Base-by-base conservation (phyloP, 2,888 invertebrate species). In the Lasioglossum calceatum region DNA sequence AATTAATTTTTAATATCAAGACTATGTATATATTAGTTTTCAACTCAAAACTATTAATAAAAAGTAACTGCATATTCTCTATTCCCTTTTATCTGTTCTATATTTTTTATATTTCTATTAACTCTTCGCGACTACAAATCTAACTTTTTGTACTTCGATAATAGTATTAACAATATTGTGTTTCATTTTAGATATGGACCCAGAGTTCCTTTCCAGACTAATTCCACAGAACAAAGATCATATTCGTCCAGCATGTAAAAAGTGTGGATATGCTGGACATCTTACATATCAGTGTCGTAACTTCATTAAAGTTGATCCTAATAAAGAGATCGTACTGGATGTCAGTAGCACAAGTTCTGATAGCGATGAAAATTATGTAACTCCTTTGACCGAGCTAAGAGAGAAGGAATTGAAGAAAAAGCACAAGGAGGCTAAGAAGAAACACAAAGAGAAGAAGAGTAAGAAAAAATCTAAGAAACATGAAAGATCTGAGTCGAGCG, bases 251-350 rank as follows among this genome's bases (percentile, higher is more conserved):
- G 98, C 99, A 0, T 99, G 99, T 95, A 98, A 98, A 95, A 99
- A 98, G 95, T 99, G 99, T 96, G 99, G 99, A 90, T 99, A 99
- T 95, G 98, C 98, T 86, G 99, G 99, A 1, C 99, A 99, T 95
- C 96, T 99, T 92, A 99, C 99, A 23, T 99, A 98, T 95, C 99
- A 99, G 95, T 99, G 99, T 94, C 96, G 99, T 92, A 99, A 99
- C 95, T 99, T 99, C 95, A 97, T 99, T 82, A 98, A 99, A 96
- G 97, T 99, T 44, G 98, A 99, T 94, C 99, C 99, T 0, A 97
- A 98, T 93, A 98, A 98, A 94, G 99, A 99, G 94, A 98, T 98
- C 92, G 97, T 99, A 2, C 95, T 99, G 82, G 99, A 99, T 95
- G 98, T 99, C 0, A 98, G 98, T 94, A 99, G 99, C 92, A 99